Base-by-base conservation (phyloP, 2,888 invertebrate species). In the Podotricha telesiphe region DNA sequence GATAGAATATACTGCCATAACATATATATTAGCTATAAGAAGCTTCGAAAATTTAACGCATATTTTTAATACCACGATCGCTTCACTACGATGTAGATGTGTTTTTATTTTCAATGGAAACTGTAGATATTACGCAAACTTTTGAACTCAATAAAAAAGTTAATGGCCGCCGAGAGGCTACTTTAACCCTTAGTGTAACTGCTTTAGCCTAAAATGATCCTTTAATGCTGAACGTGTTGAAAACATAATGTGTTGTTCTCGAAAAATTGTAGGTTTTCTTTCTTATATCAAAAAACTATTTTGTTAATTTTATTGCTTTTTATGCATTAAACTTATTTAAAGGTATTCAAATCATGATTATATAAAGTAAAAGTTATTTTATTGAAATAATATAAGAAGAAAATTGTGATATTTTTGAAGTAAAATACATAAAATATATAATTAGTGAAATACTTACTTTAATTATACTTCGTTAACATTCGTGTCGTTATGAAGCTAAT, bases 61-160 rank as follows among this genome's bases (percentile, higher is more conserved):
- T 17, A 55, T 55, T 55, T 55, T 28, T 22, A 28, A 28, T 34
- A 34, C 10, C n/a, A 28, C n/a, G 22, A n/a, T 17, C 58, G 6
- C 45, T 11, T 45, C 22, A 28, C 20, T 22, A 20, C 4, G 45
- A 15, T 22, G 45, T 59, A 15, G 37, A 48, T 37, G 28, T 17
- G 15, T 34, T 62, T 48, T 34, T 48, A 61, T 48, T 62, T 62
- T 62, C 48, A 48, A 62, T 37, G 48, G 47, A 48, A 61, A 48
- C 34, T 62, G 62, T 19, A 48, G 37, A 62, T 62, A 62, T 62
- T 50, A 50, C 42, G 45, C 19, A 50, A 62, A 62, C 62, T 48
- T 48, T 62, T 62, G 40, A 67, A 67, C 59, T 67, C 59, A 51
- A 65, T 62, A 62, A 65, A 65, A 61, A 65, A 65, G 55, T 40